Evolutionary conservation across 2,113 vertebrate species (phyloP).

Genomic region (Myotis lucifugus): DNA sequence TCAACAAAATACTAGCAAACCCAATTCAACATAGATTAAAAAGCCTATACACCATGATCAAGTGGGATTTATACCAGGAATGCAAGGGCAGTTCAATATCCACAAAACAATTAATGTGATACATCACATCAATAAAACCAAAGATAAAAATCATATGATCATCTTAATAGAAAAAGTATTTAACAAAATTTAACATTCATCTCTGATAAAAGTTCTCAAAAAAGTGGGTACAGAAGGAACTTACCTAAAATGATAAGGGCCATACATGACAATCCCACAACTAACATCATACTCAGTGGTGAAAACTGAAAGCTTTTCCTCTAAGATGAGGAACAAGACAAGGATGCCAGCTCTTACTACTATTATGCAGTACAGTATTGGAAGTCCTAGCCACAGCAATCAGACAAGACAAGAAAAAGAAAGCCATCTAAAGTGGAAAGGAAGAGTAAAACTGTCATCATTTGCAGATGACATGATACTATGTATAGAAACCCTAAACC

Average conservation of each 20-base stretch:
- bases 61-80: neutral
- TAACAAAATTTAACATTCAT: neutral
- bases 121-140: neutral
- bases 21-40: neutral
- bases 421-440: neutral
- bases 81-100: neutral
- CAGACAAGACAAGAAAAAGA: neutral
- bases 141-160: neutral
- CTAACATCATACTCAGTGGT: neutral
- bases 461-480: neutral
- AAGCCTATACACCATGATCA: neutral
- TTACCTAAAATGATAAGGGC: neutral
- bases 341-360: neutral
- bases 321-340: neutral
- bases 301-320: neutral
- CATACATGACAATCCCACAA: neutral
- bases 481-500: neutral
- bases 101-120: neutral
- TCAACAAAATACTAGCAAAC: neutral
- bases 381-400: neutral
- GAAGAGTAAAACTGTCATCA: neutral
- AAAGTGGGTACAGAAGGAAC: neutral
- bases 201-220: neutral
- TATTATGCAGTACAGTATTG: neutral
- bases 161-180: neutral